A percentile compares a stretch with the other conserved stretches of the same genome.
Conservation (phyloP, 2,797 vertebrate genomes). For the Bucorvus abyssinicus region DNA sequence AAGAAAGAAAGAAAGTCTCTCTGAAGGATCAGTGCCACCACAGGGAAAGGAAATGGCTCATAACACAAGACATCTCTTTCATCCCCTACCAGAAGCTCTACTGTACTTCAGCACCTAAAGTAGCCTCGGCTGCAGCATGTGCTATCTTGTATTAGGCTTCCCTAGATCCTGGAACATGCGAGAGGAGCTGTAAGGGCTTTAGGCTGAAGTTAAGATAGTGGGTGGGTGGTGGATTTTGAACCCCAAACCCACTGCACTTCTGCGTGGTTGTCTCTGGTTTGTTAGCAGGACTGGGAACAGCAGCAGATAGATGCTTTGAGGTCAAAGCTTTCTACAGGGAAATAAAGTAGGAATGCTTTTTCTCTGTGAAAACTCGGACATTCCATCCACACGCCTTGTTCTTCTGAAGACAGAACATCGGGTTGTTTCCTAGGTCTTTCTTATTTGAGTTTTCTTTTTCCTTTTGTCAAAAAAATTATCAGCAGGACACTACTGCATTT, state of each 20-base stretch:
- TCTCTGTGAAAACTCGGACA: background rate
- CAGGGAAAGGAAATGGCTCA: conserved; percentile 11
- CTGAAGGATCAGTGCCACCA: conserved; percentile 15
- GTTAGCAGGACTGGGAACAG: background rate
- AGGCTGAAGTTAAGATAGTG: background rate
- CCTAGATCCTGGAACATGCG: background rate
- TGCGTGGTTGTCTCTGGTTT: background rate
- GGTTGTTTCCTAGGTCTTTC: background rate
- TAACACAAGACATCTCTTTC: conserved; percentile 34
- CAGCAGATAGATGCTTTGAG: background rate
- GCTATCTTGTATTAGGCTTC: background rate
- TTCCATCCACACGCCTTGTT: background rate
- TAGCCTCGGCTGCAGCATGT: background rate
- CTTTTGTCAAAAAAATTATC: background rate
- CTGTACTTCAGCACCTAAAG: background rate
- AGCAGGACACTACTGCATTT: background rate
- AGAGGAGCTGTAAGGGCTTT: background rate
- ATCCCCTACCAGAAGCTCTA: conserved; percentile 20
- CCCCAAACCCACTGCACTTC: background rate
- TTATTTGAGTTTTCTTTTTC: background rate
- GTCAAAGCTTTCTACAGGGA: background rate
- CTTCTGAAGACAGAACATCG: background rate
- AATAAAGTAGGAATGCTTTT: background rate
- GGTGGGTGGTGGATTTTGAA: background rate
- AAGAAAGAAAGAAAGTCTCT: background rate